Base-by-base conservation (phyloP, 2,888 invertebrate genomes). In the Tethea ocularis region DNA sequence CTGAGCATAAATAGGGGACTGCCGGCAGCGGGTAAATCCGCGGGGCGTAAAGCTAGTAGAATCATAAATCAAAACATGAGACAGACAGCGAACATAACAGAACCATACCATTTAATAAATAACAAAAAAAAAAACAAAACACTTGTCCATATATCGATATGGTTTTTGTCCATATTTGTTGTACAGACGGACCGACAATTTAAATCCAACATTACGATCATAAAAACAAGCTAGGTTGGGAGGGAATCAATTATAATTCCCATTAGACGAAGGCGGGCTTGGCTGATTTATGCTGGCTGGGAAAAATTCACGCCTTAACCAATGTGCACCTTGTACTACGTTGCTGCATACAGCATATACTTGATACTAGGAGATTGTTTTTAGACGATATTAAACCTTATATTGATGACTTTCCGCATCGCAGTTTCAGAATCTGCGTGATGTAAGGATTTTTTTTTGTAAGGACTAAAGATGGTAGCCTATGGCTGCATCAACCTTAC, bases 191-290 rank as follows among this genome's bases (percentile, higher is more conserved):
- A 59, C 64, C 64, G 69, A 60, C 54, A 71, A 72, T 72, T 71
- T 65, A 71, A 74, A 72, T 74, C 66, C 59, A 56, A 61, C 72
- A 67, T 72, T 69, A 74, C 72, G 61, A 72, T 72, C 72, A 74
- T 64, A 74, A 66, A 71, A 65, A 73, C 72, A 62, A 72, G 75
- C 75, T 71, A 75, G 78, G 58, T 67, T 66, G 77, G 77, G 73
- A 72, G 78, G 81, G 80, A 83, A 86, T 86, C 86, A 86, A 86
- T 86, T 86, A 86, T 80, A 83, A 82, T 82, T 84, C 74, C 82
- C 84, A 86, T 86, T 84, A 86, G 82, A 82, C 72, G 71, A 69
- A 72, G 86, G 86, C 86, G 86, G 75, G 70, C 65, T 72, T 60
- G 24, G 52, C 60, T 74, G 84, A 84, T 86, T 86, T 82, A 82